Base-by-base conservation (phyloP, 1,140 invertebrate genomes). In the Spodoptera litura region DNA sequence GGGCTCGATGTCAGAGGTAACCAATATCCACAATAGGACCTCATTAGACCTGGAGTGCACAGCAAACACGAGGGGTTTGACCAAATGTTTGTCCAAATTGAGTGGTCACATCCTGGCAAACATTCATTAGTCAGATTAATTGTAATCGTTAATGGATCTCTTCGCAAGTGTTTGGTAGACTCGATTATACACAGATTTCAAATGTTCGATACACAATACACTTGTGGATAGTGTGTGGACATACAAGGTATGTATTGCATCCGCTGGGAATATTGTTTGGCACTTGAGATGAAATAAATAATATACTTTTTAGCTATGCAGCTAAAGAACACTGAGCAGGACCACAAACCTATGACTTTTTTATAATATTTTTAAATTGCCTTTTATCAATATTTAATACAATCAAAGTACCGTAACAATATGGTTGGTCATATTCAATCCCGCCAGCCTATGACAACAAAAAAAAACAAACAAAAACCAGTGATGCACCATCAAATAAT, bases 121-220 rank as follows among this genome's bases (percentile, higher is more conserved):
- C 89, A 89, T 88, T 91, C 85, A 89, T 91, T 88, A 91, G 84
- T 70, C 85, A 87, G 89, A 89, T 89, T 91, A 89, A 91, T 91
- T 90, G 87, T 89, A 82, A 84, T 81, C 80, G 79, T 79, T 89
- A 89, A 90, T 88, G 87, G 87, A 75, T 81, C 83, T 84, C 84
- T 74, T 74, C 58, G 55, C 44, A 75, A 75, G 73, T 75, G 73
- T 75, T 62, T 75, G 68, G 71, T 56, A 25, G 35, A 73, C 71
- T 73, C 53, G 71, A 58, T 73, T 73, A 73, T 73, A 56, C 68
- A 71, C 68, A 56, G 53, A 71, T 71, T 71, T 71, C 66, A 70
- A 70, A 70, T 70, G 66, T 70, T 70, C 52, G 49, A 27, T 27
- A 70, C 66, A 70, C 20, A 27, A 68, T 49, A 68, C 20, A 25